These are phyloP conservation scores for Pomatorhinus ruficollis DNA, from an alignment of 2,113 vertebrate species.

Conservation along the genomic window DNA sequence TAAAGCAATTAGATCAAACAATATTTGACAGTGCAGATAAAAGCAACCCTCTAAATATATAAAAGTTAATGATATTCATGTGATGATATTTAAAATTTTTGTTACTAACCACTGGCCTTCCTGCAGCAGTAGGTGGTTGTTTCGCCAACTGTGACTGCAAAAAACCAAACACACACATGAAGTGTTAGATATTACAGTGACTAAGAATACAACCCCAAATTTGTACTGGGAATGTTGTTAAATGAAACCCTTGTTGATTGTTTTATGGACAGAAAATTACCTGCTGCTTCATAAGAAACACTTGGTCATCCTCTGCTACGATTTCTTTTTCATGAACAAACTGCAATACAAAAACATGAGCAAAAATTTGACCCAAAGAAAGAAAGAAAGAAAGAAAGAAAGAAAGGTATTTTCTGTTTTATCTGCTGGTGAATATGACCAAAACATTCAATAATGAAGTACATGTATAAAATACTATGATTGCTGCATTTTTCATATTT, in stretches of 20 bases:
- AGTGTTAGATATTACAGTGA: neutral
- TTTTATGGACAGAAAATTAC: slow-evolving; percentile 67
- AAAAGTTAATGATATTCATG: neutral
- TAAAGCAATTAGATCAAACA: neutral
- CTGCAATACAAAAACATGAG: slow-evolving; percentile 73
- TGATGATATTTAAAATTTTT: neutral
- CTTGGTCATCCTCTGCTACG: slow-evolving; percentile 96
- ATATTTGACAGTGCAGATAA: neutral
- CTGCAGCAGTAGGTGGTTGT: slow-evolving; percentile 89
- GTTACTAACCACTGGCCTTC: slow-evolving; percentile 92
- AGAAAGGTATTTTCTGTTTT: neutral
- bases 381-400: neutral
- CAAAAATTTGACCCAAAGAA: neutral
- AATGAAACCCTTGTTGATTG: neutral
- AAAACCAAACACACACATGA: slow-evolving; percentile 18
- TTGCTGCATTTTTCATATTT: neutral
- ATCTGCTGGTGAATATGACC: neutral
- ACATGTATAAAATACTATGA: neutral
- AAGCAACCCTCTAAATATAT: neutral
- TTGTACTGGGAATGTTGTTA: neutral
- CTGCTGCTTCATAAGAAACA: slow-evolving; percentile 97
- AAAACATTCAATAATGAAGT: neutral
- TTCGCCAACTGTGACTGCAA: slow-evolving; percentile 92
- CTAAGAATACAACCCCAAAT: neutral
- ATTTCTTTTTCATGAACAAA: slow-evolving; percentile 99